Evolutionary conservation across 1,140 invertebrate genomes (phyloP), one percentile per base, ranked within the genome.

Genomic region (Drosophila bifasciata): DNA sequence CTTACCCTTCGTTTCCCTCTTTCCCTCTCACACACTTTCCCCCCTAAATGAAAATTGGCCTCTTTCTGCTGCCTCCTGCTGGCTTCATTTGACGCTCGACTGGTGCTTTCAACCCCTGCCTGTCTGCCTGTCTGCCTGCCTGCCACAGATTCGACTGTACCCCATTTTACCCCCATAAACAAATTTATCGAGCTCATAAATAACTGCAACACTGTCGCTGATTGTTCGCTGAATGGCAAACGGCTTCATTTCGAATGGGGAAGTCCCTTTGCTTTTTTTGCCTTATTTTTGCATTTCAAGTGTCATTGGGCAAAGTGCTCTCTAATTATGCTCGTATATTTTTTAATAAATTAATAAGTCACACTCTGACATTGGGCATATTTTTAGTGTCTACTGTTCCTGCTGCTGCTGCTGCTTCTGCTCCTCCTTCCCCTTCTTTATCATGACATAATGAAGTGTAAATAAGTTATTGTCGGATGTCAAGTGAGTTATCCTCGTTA

Each of bases 141-240:
- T 16, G n/a, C 11, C 21, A 2, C 19, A 19, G 39, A 15, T 19
- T 16, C 13, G 8, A 15, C n/a, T 8, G 19, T 32, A 13, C 5
- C 16, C 19, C 19, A 43, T 11, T 36, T 72, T 56, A 74, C 70
- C 68, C 76, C 72, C 81, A 81, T 86, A 86, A 86, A 90, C 79
- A 83, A 90, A 90, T 90, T 90, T 90, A 90, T 90, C 85, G 81
- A 71, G 66, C 86, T 81, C 86, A 90, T 90, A 90, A 90, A 90
- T 88, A 88, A 88, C 78, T 88, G 83, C 83, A 88, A 88, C 83
- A 88, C 75, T 83, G 83, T 73, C 78, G 83, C 75, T 88, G 83
- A 88, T 88, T 83, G 78, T 88, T 76, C 83, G 49, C 60, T 76
- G 74, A 77, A 76, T 62, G 81, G 68, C 73, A 80, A 79, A 28